Evolutionary conservation across 2,797 vertebrate species (phyloP).

Genomic region (Dryobates pubescens): DNA sequence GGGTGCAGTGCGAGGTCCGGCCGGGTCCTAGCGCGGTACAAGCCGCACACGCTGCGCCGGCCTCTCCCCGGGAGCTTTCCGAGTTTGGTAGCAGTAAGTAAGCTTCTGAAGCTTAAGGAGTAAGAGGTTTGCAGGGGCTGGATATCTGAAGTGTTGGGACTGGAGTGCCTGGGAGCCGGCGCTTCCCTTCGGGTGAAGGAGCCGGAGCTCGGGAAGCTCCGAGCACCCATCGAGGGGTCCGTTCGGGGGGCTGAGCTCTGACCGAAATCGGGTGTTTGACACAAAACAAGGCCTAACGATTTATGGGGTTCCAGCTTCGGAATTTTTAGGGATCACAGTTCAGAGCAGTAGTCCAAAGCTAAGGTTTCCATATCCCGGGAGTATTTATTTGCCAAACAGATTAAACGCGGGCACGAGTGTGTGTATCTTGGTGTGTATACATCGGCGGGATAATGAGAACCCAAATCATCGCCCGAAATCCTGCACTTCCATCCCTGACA

Average conservation of each 20-base stretch:
- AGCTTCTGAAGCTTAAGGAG: background rate
- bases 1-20: too few species aligned
- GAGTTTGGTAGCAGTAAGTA: background rate
- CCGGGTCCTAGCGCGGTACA: background rate
- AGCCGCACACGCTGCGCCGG: background rate
- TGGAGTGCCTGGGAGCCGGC: background rate
- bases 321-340: conserved; percentile 61
- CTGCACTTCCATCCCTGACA: background rate
- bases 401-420: conserved; percentile 3
- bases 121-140: background rate
- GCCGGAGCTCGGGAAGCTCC: background rate
- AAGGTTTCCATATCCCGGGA: conserved; percentile 52
- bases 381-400: conserved; percentile 39
- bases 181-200: background rate
- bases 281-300: conserved; percentile 63
- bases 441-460: background rate
- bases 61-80: background rate
- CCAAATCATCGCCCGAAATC: rapidly evolving
- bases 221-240: background rate
- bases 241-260: conserved; percentile 36
- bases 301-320: conserved; percentile 70
- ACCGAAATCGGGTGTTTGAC: conserved; percentile 74
- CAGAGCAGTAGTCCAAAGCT: conserved; percentile 41
- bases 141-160: background rate
- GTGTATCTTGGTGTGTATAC: background rate